Evolutionary conservation across 2,113 vertebrate genomes (phyloP), one percentile per base, ranked within the genome.

Genomic region (Henicopernis longicauda): DNA sequence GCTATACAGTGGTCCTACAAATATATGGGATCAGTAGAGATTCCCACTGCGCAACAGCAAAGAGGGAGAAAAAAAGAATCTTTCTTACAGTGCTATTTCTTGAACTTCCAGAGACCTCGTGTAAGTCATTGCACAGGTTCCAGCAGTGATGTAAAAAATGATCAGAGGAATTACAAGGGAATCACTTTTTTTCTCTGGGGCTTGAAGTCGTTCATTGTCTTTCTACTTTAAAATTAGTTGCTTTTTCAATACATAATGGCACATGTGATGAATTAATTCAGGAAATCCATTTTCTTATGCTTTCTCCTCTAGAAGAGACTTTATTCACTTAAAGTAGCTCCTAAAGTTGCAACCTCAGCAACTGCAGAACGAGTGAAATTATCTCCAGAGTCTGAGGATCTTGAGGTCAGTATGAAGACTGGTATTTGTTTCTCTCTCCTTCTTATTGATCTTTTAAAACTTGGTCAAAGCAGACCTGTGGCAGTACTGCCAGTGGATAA

Each of bases 261-360:
- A 71, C 0, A 22, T 14, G 3, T 22, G 25, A 55, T 82, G 26
- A 81, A 67, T 59, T 83, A 82, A 96, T 57, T 50, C 44, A 67
- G 27, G 32, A 89, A 86, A 66, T 65, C 17, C 6, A 7, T 40
- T 92, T 20, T 96, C 7, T 86, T 94, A 17, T 86, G 31, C 18
- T 96, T 98, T 91, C 88, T 93, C 52, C 97, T 98, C 89, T 97
- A 99, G 99, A 98, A 96, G 52, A 99, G 99, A 93, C 98, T 99
- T 97, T 99, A 99, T 66, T 99, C 99, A 20, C 98, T 99, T 55
- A 99, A 99, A 98, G 98, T 98, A 97, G 99, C 99, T 62, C 98
- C 98, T 95, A 99, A 98, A 97, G 91, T 96, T 90, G 96, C 98
- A 83, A 14, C 85, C 23, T 77, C 97, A 25, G 86, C 96, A 63